phyloP scores from a whole-genome alignment of 92 coral and sea anemone species.

The Porites rus region DNA sequence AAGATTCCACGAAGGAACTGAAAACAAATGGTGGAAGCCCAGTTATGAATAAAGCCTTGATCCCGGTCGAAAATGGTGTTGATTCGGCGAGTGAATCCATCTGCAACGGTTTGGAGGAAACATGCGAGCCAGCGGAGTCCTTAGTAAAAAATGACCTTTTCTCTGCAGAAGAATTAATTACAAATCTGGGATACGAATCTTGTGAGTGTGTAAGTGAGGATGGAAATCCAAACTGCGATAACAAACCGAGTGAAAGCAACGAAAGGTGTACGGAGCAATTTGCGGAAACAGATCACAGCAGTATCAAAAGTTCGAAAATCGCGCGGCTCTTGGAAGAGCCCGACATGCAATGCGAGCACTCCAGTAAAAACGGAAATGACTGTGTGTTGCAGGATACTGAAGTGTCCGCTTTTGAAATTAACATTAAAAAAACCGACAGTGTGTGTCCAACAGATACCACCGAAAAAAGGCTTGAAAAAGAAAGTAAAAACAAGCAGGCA shows the following conservation, averaged over 20 bases:
- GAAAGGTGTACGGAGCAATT: slow-evolving; percentile 28
- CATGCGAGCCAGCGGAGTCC: slow-evolving; percentile 19
- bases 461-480: slow-evolving; percentile 1
- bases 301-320: slow-evolving; percentile 73
- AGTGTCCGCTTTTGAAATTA: slow-evolving; percentile 7
- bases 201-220: slow-evolving; percentile 77
- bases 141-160: neutral
- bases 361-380: slow-evolving; percentile 64
- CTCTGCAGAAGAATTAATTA: slow-evolving; percentile 42
- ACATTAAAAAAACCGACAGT: neutral
- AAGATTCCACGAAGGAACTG: neutral
- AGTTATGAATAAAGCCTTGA: neutral
- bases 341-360: slow-evolving; percentile 96
- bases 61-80: slow-evolving; percentile 24
- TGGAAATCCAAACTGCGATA: slow-evolving; percentile 42
- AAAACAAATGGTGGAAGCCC: slow-evolving; percentile 38
- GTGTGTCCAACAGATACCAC: neutral
- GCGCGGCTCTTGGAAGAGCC: slow-evolving; percentile 82
- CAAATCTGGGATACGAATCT: slow-evolving; percentile 48
- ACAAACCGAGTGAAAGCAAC: slow-evolving; percentile 23
- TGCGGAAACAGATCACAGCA: slow-evolving; percentile 91
- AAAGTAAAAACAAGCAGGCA: neutral
- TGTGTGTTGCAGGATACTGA: slow-evolving; percentile 19
- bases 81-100: neutral
- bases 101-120: slow-evolving; percentile 27